phyloP scores from a whole-genome alignment of 2,888 invertebrate genomes.

The Ochropleura plecta region DNA sequence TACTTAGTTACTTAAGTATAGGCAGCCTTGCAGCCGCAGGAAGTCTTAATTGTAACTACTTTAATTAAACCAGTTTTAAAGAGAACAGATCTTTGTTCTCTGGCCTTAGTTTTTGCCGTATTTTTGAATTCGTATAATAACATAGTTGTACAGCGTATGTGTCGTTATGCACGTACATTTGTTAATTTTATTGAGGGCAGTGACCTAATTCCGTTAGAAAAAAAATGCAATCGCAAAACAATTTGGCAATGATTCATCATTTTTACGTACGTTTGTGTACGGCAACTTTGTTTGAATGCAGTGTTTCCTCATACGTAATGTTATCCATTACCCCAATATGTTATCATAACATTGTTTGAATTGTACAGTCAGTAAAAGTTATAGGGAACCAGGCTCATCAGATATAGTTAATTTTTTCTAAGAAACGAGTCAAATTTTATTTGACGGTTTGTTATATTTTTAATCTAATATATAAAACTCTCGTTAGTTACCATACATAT shows the following conservation, averaged over 20 bases:
- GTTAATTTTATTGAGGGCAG: constrained; percentile 64
- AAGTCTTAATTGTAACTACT: constrained; percentile 81
- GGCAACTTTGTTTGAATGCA: constrained; percentile 22
- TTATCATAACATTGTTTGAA: constrained; percentile 34
- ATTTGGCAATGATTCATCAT: constrained; percentile 61
- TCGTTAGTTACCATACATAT: too few relatives aligned
- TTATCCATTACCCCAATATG: constrained; percentile 39
- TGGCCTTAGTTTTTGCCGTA: constrained; percentile 50
- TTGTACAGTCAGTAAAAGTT: background rate
- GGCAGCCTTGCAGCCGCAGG: constrained; percentile 74
- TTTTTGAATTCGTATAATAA: constrained; percentile 46
- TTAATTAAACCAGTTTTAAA: constrained; percentile 78
- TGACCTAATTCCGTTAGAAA: constrained; percentile 66
- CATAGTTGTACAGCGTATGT: constrained; percentile 40
- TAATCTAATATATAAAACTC: too few relatives aligned
- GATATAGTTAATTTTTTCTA: too few relatives aligned
- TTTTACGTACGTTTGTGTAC: constrained; percentile 36
- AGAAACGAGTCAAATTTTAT: too few relatives aligned
- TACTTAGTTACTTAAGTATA: constrained; percentile 56
- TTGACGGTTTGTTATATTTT: too few relatives aligned
- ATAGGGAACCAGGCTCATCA: too few relatives aligned
- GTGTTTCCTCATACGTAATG: constrained; percentile 41
- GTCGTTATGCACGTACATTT: constrained; percentile 35
- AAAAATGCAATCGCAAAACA: constrained; percentile 45
- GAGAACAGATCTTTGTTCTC: constrained; percentile 71